Evolutionary conservation across 1,140 invertebrate genomes (phyloP).

Genomic region (Helicorthomorpha holstii): DNA sequence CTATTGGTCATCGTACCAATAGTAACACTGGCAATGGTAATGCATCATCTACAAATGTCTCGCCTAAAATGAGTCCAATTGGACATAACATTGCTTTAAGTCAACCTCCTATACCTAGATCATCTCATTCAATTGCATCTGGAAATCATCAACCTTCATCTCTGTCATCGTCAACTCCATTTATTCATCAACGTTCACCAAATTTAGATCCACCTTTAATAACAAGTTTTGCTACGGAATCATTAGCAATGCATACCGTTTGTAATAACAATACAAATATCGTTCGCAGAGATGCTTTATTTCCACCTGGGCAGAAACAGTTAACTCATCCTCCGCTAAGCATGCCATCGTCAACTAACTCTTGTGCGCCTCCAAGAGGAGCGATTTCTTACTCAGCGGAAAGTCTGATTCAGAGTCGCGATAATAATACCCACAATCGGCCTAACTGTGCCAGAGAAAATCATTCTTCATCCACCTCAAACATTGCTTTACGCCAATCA

Average conservation of each 20-base stretch:
- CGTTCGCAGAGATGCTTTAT: neutral
- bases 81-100: no score
- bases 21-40: no score
- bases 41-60: neutral
- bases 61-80: neutral
- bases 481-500: no score
- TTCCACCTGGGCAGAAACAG: neutral
- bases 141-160: no score
- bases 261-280: no score
- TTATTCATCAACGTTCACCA: neutral
- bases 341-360: neutral
- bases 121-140: no score
- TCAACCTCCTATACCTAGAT: no score
- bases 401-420: conserved; percentile 21
- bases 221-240: neutral
- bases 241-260: neutral
- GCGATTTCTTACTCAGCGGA: conserved; percentile 20
- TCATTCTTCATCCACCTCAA: no score
- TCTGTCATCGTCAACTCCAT: neutral
- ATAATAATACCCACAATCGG: conserved; percentile 7
- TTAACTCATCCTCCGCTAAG: neutral
- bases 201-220: neutral
- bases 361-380: neutral
- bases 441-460: neutral
- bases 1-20: neutral